phyloP scores from a whole-genome alignment of 2,888 invertebrate species.

The Coelinius sp. region DNA sequence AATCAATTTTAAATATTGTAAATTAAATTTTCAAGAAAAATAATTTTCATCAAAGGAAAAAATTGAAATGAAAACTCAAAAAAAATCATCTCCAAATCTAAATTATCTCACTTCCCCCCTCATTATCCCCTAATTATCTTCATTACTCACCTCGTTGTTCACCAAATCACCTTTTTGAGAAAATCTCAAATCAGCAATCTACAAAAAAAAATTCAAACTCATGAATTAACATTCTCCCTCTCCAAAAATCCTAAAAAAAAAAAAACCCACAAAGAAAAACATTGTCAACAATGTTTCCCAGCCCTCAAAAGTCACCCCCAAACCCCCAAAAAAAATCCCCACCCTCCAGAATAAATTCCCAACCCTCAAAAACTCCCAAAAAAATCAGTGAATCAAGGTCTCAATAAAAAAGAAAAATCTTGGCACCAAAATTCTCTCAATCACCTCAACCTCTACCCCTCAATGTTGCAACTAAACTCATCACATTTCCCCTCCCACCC shows the following conservation, averaged over 20 bases:
- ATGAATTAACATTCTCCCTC: too few species aligned
- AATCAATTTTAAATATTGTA: too few species aligned
- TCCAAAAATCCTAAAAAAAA: not conserved
- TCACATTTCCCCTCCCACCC: too few species aligned
- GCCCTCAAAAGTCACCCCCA: not conserved
- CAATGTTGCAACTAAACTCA: too few species aligned
- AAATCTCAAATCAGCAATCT: slow-evolving; percentile 57
- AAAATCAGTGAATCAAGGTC: too few species aligned
- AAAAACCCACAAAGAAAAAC: not conserved
- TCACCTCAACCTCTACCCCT: too few species aligned
- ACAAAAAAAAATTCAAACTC: slow-evolving; percentile 2
- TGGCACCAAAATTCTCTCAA: too few species aligned
- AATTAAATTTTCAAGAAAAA: too few species aligned
- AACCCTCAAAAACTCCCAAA: not conserved
- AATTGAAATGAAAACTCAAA: slow-evolving; percentile 20
- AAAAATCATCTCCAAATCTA: too few species aligned
- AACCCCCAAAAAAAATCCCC: not conserved
- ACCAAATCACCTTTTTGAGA: slow-evolving; percentile 51
- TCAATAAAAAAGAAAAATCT: too few species aligned
- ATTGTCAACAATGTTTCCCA: not conserved
- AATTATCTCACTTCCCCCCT: slow-evolving; percentile 25
- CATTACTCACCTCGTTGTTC: slow-evolving; percentile 49
- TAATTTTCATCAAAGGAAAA: too few species aligned
- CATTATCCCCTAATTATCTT: not conserved
- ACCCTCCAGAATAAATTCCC: not conserved